Percentiles rank a stretch among this genome's conserved stretches.
These are phyloP conservation scores for Microtus ochrogaster DNA, from an alignment of 2,113 vertebrate genomes.

Conservation along the genomic window DNA sequence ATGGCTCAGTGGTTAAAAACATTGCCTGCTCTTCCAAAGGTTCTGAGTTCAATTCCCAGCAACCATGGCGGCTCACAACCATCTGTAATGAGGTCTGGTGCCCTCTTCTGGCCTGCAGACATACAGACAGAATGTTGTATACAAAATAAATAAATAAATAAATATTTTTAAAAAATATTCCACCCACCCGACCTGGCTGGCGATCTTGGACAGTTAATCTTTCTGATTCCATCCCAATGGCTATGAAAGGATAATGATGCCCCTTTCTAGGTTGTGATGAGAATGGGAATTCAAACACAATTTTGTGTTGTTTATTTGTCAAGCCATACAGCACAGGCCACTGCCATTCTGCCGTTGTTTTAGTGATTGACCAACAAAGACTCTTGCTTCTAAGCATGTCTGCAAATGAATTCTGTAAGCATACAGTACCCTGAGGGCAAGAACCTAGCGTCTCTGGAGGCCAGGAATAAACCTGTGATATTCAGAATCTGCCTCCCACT, in stretches of 20 bases:
- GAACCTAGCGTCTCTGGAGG: background rate
- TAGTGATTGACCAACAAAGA: background rate
- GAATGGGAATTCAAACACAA: constrained; percentile 3
- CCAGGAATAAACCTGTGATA: background rate
- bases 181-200: background rate
- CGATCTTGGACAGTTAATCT: background rate
- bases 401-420: background rate
- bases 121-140: no score
- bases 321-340: background rate
- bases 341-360: background rate
- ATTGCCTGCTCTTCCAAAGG: no score
- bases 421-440: background rate
- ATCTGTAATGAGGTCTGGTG: no score
- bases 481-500: background rate
- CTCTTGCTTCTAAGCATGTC: background rate
- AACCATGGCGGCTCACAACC: no score
- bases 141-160: no score
- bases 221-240: background rate
- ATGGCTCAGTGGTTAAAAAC: no score
- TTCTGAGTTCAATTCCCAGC: no score
- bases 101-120: no score
- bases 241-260: background rate
- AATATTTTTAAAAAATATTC: background rate
- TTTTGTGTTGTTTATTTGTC: no score
- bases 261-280: background rate